Base-by-base conservation (phyloP, 2,797 vertebrate genomes). In the Chloroceryle inda region DNA sequence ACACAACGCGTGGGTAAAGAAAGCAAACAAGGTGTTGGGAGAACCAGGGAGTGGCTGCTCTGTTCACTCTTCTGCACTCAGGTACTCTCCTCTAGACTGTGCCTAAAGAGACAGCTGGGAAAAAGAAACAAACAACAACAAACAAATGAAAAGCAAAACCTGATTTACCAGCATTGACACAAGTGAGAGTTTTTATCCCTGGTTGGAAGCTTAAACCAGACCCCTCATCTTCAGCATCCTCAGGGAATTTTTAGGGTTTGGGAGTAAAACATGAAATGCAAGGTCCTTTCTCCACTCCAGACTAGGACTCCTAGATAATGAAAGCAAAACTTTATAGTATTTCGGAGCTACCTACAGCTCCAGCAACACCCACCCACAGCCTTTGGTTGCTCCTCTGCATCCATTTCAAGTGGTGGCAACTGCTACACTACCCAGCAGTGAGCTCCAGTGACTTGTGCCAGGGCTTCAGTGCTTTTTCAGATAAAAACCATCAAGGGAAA, bases 391-490 rank as follows among this genome's bases (percentile, higher is more conserved):
- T 31, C 6, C 27, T 72, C 59, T 52, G 18, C 9, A 50, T 8
- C 42, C 22, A 23, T 8, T 56, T 35, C 44, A n/a, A 50, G 26
- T 23, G 16, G 45, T 29, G 20, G 55, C 42, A 55, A 35, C 29
- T n/a, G 11, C 86, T 47, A 10, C 0, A 4, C 50, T 33, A 37
- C 20, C n/a, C 53, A 44, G 47, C 4, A 2, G 37, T 2, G 1
- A 26, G 23, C 13, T 74, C 24, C 23, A 29, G 45, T 17, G 7
- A 9, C 62, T 73, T 31, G 5, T 27, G 27, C 27, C 50, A 56
- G 22, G 61, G 42, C 42, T 76, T 68, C 52, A 9, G 27, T 16
- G 31, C 23, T 78, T 94, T 84, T 84, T 72, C 73, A 92, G 35
- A 37, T 66, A 38, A 29, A 86, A 63, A 1, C 37, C 1, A 1